Evolutionary conservation across 2,888 invertebrate species (phyloP).

Genomic region (Leucophenga montana): DNA sequence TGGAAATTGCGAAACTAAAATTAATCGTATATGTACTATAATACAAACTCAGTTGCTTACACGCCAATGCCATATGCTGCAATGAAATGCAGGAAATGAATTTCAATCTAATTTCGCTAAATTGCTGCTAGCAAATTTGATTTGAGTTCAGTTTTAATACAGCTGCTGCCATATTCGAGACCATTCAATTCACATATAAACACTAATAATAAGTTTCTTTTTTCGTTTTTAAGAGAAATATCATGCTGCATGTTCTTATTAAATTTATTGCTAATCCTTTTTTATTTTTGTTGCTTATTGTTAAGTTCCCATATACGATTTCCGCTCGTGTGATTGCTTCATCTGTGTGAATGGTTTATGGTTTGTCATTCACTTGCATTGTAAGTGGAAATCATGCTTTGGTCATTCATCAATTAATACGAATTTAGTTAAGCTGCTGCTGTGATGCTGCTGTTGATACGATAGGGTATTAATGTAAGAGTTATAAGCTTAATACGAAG

Average conservation of each 20-base stretch:
- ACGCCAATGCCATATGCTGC: not conserved
- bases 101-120: not conserved
- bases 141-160: no score
- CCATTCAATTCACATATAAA: no score
- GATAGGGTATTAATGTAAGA: not conserved
- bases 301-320: no score
- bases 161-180: no score
- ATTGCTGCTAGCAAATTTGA: not conserved
- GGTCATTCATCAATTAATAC: conserved; percentile 1
- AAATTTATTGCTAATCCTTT: not conserved
- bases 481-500: not conserved
- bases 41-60: not conserved
- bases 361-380: not conserved
- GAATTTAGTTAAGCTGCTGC: not conserved
- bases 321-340: not conserved
- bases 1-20: conserved; percentile 7
- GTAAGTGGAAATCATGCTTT: not conserved
- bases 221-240: no score
- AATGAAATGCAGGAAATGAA: conserved; percentile 7
- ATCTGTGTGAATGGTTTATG: no score
- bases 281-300: not conserved
- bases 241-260: not conserved
- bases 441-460: not conserved
- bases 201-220: no score
- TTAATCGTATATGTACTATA: not conserved